Conservation (phyloP, 1,140 invertebrate genomes). For the Andrena cerasifolii region DNA sequence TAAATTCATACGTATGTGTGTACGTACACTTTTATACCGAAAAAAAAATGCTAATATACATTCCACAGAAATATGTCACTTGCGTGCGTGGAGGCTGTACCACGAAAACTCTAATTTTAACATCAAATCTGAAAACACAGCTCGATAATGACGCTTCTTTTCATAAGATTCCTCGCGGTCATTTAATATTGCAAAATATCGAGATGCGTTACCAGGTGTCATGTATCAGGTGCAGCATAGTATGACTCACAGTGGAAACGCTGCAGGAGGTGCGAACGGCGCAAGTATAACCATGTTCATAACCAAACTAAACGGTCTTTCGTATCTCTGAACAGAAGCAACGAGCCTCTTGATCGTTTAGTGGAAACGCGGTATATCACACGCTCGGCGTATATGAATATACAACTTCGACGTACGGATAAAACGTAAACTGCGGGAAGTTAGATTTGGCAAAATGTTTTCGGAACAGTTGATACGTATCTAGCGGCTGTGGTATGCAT, state of each 20-base stretch:
- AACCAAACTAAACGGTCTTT: conserved; percentile 39
- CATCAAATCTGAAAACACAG: no score
- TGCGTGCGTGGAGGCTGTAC: no score
- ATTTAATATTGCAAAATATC: not conserved
- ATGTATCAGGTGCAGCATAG: conserved; percentile 51
- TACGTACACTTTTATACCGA: no score
- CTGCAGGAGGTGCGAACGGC: conserved; percentile 35
- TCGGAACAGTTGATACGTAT: conserved; percentile 30
- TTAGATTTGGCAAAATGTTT: conserved; percentile 39
- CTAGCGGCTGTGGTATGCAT: conserved; percentile 42
- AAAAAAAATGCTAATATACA: no score
- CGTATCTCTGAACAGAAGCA: not conserved
- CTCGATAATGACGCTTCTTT: not conserved
- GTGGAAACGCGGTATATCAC: not conserved
- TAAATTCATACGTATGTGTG: no score
- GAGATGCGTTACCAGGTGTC: conserved; percentile 37
- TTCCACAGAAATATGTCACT: no score
- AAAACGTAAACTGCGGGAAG: conserved; percentile 16
- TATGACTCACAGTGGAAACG: conserved; percentile 55
- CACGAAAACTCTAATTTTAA: no score
- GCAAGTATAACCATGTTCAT: conserved; percentile 27
- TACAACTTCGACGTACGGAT: not conserved
- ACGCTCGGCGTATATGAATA: not conserved
- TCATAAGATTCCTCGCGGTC: not conserved
- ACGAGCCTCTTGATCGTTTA: not conserved